Evolutionary conservation across 2,888 invertebrate species (phyloP).

Genomic region (Nomada hirtipes): DNA sequence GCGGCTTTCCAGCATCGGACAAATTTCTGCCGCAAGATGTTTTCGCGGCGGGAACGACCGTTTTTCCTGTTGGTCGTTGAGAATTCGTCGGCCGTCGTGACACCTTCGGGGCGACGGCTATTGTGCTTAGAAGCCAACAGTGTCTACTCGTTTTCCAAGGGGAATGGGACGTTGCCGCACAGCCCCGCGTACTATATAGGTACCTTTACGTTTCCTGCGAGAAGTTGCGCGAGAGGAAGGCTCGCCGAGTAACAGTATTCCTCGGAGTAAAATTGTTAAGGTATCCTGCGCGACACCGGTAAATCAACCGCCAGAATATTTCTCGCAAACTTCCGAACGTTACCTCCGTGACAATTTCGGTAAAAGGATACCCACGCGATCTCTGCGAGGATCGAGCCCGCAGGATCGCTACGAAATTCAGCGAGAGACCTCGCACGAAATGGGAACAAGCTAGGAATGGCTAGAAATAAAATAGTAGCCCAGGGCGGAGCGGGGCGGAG

Average conservation of each 20-base stretch:
- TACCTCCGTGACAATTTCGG: constrained; percentile 24
- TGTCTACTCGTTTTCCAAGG: constrained; percentile 23
- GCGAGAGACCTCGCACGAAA: background rate
- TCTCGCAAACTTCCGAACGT: background rate
- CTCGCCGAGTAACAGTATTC: constrained; percentile 56
- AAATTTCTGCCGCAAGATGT: constrained; percentile 71
- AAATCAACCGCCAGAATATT: too few relatives aligned
- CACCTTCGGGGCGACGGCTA: constrained; percentile 48
- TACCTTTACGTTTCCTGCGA: constrained; percentile 24
- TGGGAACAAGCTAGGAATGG: background rate
- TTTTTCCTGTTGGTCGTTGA: constrained; percentile 52
- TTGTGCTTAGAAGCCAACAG: constrained; percentile 19
- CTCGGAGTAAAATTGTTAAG: constrained; percentile 9
- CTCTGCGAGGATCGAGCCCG: constrained; percentile 8
- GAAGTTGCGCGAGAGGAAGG: constrained; percentile 42
- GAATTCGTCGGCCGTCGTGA: constrained; percentile 41
- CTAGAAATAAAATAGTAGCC: constrained; percentile 52
- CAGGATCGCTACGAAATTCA: constrained; percentile 15
- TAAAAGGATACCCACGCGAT: constrained; percentile 12
- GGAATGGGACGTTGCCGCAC: constrained; percentile 23
- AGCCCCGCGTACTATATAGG: background rate
- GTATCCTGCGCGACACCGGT: too few relatives aligned
- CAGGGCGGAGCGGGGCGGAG: constrained; percentile 27
- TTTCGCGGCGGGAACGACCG: constrained; percentile 69
- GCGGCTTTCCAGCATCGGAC: constrained; percentile 64